Conservation (phyloP, 2,888 invertebrate species). For the Patella pellucida region DNA sequence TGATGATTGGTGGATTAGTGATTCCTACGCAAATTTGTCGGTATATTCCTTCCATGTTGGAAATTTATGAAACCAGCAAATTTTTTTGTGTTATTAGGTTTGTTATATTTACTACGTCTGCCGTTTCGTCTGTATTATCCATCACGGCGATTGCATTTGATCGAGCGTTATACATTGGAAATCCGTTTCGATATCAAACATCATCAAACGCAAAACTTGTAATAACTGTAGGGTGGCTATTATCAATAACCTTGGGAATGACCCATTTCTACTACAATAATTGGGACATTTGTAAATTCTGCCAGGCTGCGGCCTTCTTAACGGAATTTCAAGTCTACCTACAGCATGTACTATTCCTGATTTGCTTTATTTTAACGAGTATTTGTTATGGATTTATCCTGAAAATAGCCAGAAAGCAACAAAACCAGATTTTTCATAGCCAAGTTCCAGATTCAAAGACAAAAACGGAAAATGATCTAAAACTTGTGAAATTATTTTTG, state of each 20-base stretch:
- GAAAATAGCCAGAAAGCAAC: too few relatives aligned
- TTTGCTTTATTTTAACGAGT: too few relatives aligned
- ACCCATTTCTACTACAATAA: constrained; percentile 27
- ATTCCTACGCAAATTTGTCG: too few relatives aligned
- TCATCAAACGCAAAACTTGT: constrained; percentile 15
- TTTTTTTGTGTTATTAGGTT: constrained; percentile 10
- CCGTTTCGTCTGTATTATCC: constrained; percentile 2
- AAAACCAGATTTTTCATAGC: not conserved
- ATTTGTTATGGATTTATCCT: too few relatives aligned
- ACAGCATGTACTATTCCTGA: too few relatives aligned
- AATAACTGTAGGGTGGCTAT: constrained; percentile 22
- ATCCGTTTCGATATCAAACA: constrained; percentile 22
- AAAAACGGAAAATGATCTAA: constrained; percentile 17
- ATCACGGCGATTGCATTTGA: constrained; percentile 13
- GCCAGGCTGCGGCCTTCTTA: constrained; percentile 18
- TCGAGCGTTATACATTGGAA: constrained; percentile 23
- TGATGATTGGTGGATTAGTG: too few relatives aligned
- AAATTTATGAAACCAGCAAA: constrained; percentile 7
- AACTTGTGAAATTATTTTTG: constrained; percentile 28
- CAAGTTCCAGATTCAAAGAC: not conserved
- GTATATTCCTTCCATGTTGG: too few relatives aligned
- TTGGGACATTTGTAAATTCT: constrained; percentile 5
- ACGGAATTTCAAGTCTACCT: too few relatives aligned
- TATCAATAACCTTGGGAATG: constrained; percentile 19
- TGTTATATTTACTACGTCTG: not conserved